Conservation (phyloP, 1,140 invertebrate genomes). For the Neotoxoptera formosana region DNA sequence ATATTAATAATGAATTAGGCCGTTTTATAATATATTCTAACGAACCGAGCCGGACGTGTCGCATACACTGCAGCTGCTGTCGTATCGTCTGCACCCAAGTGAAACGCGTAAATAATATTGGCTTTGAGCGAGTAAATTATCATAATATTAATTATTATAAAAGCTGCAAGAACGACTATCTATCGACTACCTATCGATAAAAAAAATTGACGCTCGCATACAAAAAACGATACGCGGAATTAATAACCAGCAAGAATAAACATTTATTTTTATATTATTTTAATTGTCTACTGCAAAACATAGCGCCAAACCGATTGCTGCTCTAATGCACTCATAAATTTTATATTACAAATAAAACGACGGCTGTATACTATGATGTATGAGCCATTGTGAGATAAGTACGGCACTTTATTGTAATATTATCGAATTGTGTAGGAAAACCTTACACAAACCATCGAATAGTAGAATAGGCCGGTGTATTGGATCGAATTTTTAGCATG, state of each 20-base stretch:
- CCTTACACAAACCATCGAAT: not conserved
- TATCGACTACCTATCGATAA: too few species aligned
- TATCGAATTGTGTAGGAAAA: not conserved
- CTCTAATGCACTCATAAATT: too few species aligned
- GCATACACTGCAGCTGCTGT: not conserved
- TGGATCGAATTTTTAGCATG: not conserved
- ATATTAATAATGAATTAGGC: not conserved
- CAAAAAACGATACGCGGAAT: not conserved
- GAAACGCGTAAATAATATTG: not conserved
- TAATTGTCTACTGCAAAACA: not conserved
- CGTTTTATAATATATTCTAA: not conserved
- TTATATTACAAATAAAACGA: not conserved
- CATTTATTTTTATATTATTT: not conserved
- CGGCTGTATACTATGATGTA: not conserved
- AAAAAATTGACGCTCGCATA: not conserved
- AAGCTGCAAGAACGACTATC: not conserved
- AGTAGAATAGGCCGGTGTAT: not conserved
- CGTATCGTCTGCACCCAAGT: not conserved
- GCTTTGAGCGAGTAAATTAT: not conserved
- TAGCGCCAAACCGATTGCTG: not conserved
- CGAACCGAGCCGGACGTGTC: not conserved
- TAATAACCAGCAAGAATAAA: not conserved
- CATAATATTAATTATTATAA: not conserved
- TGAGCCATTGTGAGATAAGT: not conserved
- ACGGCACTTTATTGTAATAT: not conserved